Percentiles rank a stretch among this genome's conserved stretches.
Evolutionary conservation across 1,140 invertebrate genomes (phyloP).

Genomic region (Drosophila varians): DNA sequence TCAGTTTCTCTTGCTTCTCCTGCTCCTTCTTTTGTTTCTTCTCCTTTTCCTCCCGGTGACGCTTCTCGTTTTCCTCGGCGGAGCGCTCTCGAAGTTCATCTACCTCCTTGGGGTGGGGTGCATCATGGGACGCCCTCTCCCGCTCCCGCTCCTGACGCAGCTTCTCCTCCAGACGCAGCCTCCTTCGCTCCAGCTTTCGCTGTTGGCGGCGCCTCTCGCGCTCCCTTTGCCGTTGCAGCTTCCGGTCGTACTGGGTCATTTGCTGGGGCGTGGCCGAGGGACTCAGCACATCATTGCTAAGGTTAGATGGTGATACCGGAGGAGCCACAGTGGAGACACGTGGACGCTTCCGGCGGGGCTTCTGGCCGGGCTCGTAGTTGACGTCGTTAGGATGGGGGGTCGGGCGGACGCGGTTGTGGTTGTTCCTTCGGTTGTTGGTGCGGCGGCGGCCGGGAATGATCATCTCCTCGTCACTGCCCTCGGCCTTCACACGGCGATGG

Average conservation of each 20-base stretch:
- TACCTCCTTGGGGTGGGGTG: constrained; percentile 23
- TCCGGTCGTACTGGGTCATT: constrained; percentile 67
- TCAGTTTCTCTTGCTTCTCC: background rate
- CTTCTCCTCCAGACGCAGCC: constrained; percentile 50
- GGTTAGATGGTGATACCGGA: background rate
- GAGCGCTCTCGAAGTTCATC: constrained; percentile 52
- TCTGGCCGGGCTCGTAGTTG: constrained; percentile 42
- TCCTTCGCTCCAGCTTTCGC: constrained; percentile 52
- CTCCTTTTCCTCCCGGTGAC: constrained; percentile 7
- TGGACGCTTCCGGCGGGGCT: constrained; percentile 28
- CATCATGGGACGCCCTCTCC: constrained; percentile 19
- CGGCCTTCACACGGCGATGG: constrained; percentile 73
- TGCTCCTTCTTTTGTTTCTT: constrained; percentile 5
- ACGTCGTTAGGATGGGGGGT: constrained; percentile 64
- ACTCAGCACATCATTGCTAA: constrained; percentile 52
- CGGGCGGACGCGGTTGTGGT: constrained; percentile 20
- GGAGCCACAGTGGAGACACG: constrained; percentile 30
- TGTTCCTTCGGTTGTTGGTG: constrained; percentile 31
- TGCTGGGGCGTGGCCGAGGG: constrained; percentile 24
- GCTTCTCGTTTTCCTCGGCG: constrained; percentile 6
- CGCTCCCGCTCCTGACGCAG: constrained; percentile 42
- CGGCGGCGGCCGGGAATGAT: constrained; percentile 60
- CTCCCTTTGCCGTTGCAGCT: constrained; percentile 67
- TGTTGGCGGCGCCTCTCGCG: constrained; percentile 61
- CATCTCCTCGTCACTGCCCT: constrained; percentile 74